Base-by-base conservation (phyloP, 1,140 invertebrate species). In the Drosophila persimilis region DNA sequence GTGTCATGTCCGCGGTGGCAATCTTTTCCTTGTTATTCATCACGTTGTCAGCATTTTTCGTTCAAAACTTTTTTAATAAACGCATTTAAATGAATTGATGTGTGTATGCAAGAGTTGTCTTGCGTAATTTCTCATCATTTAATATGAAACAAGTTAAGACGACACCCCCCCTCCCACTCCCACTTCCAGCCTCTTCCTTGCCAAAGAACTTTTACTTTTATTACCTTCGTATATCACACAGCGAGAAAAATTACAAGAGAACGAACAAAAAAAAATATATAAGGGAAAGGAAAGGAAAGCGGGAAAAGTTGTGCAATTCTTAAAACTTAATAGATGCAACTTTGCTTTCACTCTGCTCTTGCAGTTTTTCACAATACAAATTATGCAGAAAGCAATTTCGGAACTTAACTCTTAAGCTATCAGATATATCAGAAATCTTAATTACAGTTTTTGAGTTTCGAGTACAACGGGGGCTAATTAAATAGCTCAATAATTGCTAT, bases 31-130 rank as follows among this genome's bases (percentile, higher is more conserved):
- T 48, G 22, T 67, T 53, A 29, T 29, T 29, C 29, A 13, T 74
- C 70, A 46, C 52, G 80, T 64, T 55, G 76, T 77, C 69, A 77
- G 79, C 77, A 61, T 58, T 77, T 80, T 48, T 70, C 46, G 59
- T n/a, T 48, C 9, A 43, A 86, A 86, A 81, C 57, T 86, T 86
- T 86, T 86, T 86, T 86, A 88, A 86, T 86, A 88, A 86, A 80
- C 80, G 66, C 70, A 86, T 86, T 86, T 81, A 86, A 81, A 88
- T 86, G 69, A 86, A 86, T 88, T 86, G 72, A 85, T 77, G 76
- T 74, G 70, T 61, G 61, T 54, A 77, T 61, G 61, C 60, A 17
- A 55, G 60, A 56, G 46, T 54, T 57, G 52, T 69, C 53, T 39
- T 41, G 41, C 29, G 64, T 78, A 66, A 66, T 67, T 72, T 58